Evolutionary conservation across 2,113 vertebrate genomes (phyloP).

Genomic region (Neofelis nebulosa): DNA sequence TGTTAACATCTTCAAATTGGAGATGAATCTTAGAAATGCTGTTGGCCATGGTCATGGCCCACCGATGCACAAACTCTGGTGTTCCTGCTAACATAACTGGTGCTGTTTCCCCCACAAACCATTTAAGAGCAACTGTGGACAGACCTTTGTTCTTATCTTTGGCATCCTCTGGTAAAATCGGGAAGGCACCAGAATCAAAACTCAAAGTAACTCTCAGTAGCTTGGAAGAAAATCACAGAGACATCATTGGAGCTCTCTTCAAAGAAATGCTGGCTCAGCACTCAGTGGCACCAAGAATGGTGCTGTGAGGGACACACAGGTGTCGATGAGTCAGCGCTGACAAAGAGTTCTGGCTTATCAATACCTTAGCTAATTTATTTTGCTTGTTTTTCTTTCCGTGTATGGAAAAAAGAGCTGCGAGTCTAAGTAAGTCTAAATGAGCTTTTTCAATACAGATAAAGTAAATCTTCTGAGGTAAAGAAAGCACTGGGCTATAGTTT

Average conservation of each 20-base stretch:
- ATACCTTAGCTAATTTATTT: background rate
- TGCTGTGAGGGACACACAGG: background rate
- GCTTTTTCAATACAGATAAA: background rate
- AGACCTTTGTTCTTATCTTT: background rate
- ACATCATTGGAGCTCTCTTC: background rate
- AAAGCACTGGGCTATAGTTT: background rate
- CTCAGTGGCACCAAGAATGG: background rate
- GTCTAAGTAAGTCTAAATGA: background rate
- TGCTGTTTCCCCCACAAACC: background rate
- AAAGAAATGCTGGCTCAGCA: background rate
- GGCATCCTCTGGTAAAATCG: background rate
- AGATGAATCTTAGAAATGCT: background rate
- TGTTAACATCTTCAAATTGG: background rate
- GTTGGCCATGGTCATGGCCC: fast-evolving
- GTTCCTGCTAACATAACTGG: background rate
- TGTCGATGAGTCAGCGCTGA: background rate
- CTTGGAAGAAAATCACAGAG: background rate
- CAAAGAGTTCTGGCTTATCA: background rate
- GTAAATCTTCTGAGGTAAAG: background rate
- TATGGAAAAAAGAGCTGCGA: background rate
- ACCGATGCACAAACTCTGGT: fast-evolving
- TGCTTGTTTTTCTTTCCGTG: background rate
- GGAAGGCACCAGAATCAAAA: background rate
- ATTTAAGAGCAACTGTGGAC: background rate
- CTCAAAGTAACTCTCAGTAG: background rate